These are phyloP conservation scores for Neogobius melanostomus DNA, from an alignment of 2,113 vertebrate genomes.

Conservation along the genomic window DNA sequence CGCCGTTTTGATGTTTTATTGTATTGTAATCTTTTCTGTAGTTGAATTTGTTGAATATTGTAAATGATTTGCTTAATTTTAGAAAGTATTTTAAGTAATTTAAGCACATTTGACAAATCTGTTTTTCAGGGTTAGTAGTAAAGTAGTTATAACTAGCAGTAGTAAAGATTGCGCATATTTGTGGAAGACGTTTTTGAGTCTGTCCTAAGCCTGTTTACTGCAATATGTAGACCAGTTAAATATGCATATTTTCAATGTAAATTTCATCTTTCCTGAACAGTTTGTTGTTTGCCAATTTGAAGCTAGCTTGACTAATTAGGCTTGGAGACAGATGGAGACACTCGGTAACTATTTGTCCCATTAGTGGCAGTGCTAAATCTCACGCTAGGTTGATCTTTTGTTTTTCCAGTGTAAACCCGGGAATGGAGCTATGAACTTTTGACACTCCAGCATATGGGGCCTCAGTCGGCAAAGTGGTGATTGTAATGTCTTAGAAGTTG, in stretches of 20 bases:
- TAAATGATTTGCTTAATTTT: no score
- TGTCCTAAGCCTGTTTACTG: no score
- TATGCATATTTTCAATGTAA: neutral
- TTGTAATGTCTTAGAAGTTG: constrained; percentile 4
- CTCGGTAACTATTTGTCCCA: constrained; percentile 84
- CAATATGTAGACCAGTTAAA: no score
- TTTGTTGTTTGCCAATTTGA: constrained; percentile 76
- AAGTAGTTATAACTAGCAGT: no score
- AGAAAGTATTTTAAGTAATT: no score
- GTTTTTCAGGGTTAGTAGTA: no score
- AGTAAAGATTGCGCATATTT: no score
- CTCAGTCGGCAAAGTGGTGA: constrained; percentile 22
- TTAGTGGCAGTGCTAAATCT: constrained; percentile 70
- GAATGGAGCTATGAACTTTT: constrained; percentile 82
- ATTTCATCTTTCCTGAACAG: neutral
- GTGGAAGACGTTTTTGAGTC: no score
- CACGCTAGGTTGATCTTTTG: constrained; percentile 76
- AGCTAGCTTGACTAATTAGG: constrained; percentile 82
- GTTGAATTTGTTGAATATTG: no score
- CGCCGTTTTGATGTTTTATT: no score
- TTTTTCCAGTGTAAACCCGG: constrained; percentile 84
- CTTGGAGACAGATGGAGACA: constrained; percentile 81
- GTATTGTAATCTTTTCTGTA: no score
- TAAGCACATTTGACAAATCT: no score
- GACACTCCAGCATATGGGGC: constrained; percentile 55